A percentile compares a stretch with the other conserved stretches of the same genome.
Conservation (phyloP, 2,113 vertebrate genomes). For the Spilogale gracilis region DNA sequence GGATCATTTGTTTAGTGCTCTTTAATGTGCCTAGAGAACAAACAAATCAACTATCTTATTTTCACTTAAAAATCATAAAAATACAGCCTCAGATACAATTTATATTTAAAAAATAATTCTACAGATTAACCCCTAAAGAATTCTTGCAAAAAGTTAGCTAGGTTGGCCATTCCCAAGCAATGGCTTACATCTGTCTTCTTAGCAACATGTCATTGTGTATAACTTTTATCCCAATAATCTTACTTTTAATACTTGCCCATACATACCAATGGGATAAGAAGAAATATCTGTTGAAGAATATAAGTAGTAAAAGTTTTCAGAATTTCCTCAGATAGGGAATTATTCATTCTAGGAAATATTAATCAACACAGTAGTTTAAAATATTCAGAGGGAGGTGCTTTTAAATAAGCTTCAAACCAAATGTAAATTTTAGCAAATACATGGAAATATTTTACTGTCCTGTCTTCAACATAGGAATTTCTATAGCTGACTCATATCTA, state of each 20-base stretch:
- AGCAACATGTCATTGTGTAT: background rate
- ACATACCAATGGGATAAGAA: background rate
- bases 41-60: background rate
- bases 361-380: background rate
- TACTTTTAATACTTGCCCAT: background rate
- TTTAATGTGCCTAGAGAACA: background rate
- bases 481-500: background rate
- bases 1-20: background rate
- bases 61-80: constrained; percentile 51
- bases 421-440: constrained; percentile 14
- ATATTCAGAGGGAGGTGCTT: background rate
- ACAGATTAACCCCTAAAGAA: background rate
- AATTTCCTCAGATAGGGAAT: background rate
- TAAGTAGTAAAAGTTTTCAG: background rate
- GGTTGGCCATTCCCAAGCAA: background rate
- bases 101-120: constrained; percentile 7
- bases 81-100: background rate
- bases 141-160: constrained; percentile 14
- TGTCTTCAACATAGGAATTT: background rate
- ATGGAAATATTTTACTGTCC: background rate
- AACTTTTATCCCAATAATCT: background rate
- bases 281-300: constrained; percentile 11
- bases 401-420: constrained; percentile 22
- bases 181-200: background rate
- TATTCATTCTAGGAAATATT: background rate